Conservation (phyloP, 37 sponge, comb jelly and placozoan genomes). For the Petrosia ficiformis region DNA sequence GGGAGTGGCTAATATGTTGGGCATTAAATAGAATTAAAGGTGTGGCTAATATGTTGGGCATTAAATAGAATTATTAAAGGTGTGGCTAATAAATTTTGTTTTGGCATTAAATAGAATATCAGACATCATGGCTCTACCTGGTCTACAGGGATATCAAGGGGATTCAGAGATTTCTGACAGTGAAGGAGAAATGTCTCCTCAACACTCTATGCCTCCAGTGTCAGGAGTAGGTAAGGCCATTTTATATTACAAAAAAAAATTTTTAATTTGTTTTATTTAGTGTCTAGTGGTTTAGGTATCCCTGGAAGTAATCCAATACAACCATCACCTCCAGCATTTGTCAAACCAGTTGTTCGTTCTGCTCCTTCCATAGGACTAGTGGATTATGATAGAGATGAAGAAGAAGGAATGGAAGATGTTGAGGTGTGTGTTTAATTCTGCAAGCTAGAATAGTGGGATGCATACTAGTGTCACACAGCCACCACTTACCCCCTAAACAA, state of each 20-base stretch:
- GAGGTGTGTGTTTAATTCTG: no score
- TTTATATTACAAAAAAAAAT: not conserved
- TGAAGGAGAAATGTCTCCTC: not conserved
- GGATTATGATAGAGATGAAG: not conserved
- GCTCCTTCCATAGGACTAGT: not conserved
- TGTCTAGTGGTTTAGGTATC: not conserved
- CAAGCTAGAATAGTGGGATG: no score
- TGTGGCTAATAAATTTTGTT: no score
- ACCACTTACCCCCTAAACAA: no score
- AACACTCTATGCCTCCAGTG: not conserved
- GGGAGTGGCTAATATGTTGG: no score
- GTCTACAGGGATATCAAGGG: not conserved
- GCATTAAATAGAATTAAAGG: no score
- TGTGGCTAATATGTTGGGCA: no score
- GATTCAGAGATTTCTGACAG: not conserved
- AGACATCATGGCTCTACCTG: no score
- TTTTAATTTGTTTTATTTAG: not conserved
- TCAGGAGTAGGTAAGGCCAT: not conserved
- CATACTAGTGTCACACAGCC: no score
- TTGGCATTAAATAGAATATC: no score
- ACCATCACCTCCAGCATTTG: not conserved
- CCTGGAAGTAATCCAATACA: not conserved
- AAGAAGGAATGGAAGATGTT: not conserved
- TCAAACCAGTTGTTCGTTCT: not conserved
- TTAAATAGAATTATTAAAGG: no score